Percentiles rank a stretch among this genome's conserved stretches.
phyloP scores from a whole-genome alignment of 2,888 invertebrate genomes.

The Phytoseiulus persimilis region DNA sequence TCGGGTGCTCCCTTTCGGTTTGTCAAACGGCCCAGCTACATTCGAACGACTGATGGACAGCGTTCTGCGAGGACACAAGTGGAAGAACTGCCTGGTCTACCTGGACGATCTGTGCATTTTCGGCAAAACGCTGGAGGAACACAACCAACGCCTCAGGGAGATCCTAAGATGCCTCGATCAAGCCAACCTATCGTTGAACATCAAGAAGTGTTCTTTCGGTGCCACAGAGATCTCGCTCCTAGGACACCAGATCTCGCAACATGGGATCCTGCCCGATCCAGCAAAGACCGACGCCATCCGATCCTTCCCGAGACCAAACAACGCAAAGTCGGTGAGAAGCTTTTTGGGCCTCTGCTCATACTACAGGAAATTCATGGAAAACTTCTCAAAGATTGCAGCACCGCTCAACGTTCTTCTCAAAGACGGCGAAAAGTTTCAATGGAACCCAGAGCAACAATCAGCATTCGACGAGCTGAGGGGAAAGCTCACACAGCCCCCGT shows the following conservation, averaged over 20 bases:
- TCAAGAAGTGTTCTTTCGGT: background rate
- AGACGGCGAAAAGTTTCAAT: slow-evolving; percentile 38
- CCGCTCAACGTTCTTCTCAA: slow-evolving; percentile 40
- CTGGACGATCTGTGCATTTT: no score
- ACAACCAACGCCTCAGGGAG: no score
- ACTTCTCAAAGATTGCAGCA: slow-evolving; percentile 39
- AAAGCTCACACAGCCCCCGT: background rate
- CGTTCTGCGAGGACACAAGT: no score
- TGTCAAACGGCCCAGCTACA: no score
- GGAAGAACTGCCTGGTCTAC: no score
- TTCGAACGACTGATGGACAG: no score
- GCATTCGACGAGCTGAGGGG: slow-evolving; percentile 41
- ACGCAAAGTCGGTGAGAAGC: background rate
- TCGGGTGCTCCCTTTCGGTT: no score
- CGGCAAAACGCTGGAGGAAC: no score
- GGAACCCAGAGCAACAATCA: background rate
- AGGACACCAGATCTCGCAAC: background rate
- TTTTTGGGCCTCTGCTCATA: background rate
- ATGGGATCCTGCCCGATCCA: background rate
- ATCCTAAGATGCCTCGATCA: background rate
- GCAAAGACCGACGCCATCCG: background rate
- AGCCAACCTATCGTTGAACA: background rate
- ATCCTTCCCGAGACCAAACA: background rate
- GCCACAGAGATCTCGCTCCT: background rate
- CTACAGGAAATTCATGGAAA: slow-evolving; percentile 40